Conservation (phyloP, 2,797 vertebrate genomes). For the Triplophysa bombifrons region DNA sequence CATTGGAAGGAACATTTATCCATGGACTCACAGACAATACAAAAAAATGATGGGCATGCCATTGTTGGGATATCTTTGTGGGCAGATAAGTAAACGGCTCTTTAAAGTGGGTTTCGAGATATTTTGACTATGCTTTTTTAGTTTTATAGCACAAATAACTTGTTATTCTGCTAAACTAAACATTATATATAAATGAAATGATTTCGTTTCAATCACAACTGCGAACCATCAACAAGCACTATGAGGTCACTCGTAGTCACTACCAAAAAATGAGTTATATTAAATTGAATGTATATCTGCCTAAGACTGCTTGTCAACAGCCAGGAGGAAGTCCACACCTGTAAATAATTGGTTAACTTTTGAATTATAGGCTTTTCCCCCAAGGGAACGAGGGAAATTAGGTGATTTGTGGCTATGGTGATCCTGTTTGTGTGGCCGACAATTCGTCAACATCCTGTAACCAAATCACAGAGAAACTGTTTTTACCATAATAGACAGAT, state of each 20-base stretch:
- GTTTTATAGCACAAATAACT: not conserved
- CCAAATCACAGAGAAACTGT: constrained; percentile 42
- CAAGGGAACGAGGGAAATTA: not conserved
- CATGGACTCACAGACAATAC: not conserved
- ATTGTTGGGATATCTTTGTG: not conserved
- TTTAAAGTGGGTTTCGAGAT: not conserved
- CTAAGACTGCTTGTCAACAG: constrained; percentile 54
- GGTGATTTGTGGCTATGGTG: constrained; percentile 46
- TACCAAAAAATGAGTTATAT: not conserved
- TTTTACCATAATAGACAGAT: constrained; percentile 40
- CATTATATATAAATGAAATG: not conserved
- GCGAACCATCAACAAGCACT: not conserved
- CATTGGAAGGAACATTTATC: not conserved
- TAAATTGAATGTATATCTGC: constrained; percentile 54
- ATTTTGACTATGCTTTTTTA: not conserved
- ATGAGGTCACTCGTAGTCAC: not conserved
- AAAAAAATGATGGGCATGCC: not conserved
- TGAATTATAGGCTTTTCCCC: constrained; percentile 28
- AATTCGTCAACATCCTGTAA: constrained; percentile 52
- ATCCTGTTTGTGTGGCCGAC: constrained; percentile 37
- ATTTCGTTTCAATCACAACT: not conserved
- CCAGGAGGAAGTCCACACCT: constrained; percentile 59
- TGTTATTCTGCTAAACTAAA: constrained; percentile 1
- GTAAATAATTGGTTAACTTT: constrained; percentile 57
- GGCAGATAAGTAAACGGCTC: not conserved